Evolutionary conservation across 2,113 vertebrate species (phyloP).

Genomic region (Chrysemys picta): DNA sequence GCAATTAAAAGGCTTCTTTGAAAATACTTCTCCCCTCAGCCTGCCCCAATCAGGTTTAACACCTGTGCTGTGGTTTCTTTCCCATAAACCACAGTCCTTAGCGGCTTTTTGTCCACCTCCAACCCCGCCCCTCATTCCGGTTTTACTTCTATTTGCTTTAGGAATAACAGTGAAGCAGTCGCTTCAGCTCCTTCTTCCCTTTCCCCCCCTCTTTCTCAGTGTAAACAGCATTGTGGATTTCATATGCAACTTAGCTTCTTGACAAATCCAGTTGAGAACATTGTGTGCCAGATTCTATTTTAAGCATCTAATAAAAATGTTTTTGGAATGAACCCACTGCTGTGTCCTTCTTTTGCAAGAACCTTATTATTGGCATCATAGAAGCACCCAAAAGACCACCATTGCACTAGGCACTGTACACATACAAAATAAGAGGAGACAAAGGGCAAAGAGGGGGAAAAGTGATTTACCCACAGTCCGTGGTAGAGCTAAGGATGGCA

Average conservation of each 20-base stretch:
- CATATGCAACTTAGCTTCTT: constrained; percentile 50
- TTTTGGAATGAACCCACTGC: constrained; percentile 69
- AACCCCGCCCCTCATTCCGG: not conserved
- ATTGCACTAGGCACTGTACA: not conserved
- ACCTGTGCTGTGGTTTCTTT: not conserved
- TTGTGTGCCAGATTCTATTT: constrained; percentile 81
- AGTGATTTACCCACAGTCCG: not conserved
- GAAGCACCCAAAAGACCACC: not conserved
- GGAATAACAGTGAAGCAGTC: not conserved
- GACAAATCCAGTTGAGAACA: constrained; percentile 47
- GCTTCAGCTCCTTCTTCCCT: not conserved
- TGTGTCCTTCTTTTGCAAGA: constrained; percentile 51
- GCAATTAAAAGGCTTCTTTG: not conserved
- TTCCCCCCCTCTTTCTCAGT: not conserved
- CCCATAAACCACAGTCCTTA: not conserved
- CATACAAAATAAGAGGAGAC: not conserved
- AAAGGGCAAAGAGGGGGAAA: not conserved
- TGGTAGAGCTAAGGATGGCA: not conserved
- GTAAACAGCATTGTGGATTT: constrained; percentile 63
- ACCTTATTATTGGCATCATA: not conserved
- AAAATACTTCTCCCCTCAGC: not conserved
- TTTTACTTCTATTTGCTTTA: not conserved
- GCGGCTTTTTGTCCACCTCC: not conserved
- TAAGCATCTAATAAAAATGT: constrained; percentile 79
- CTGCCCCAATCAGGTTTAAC: not conserved